Percentiles rank a stretch among this genome's conserved stretches.
phyloP scores from a whole-genome alignment of 2,888 invertebrate species.

The Volucella inanis region DNA sequence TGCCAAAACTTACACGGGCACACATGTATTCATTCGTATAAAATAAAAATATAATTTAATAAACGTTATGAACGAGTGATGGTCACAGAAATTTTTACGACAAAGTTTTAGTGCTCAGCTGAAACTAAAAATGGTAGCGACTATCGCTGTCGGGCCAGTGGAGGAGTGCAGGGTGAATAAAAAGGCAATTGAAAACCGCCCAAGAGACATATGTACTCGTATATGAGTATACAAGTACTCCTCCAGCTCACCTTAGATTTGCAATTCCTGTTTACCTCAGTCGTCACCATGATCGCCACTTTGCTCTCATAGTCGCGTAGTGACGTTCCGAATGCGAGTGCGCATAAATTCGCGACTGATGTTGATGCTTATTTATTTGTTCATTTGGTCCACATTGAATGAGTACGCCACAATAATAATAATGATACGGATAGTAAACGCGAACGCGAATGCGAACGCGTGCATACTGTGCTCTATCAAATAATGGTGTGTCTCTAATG shows the following conservation, averaged over 20 bases:
- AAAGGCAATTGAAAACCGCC: slow-evolving; percentile 69
- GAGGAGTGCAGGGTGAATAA: slow-evolving; percentile 42
- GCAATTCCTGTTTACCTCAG: slow-evolving; percentile 72
- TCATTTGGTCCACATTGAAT: slow-evolving; percentile 72
- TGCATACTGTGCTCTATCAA: slow-evolving; percentile 74
- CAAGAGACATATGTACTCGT: slow-evolving; percentile 48
- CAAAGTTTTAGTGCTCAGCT: slow-evolving; percentile 52
- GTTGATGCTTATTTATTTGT: slow-evolving; percentile 73
- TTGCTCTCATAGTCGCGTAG: slow-evolving; percentile 21
- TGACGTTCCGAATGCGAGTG: slow-evolving; percentile 50
- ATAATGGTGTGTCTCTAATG: slow-evolving; percentile 75
- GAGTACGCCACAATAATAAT: slow-evolving; percentile 74
- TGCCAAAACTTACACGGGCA: slow-evolving; percentile 67
- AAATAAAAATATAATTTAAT: slow-evolving; percentile 69
- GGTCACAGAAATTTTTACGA: slow-evolving; percentile 65
- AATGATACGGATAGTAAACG: slow-evolving; percentile 75
- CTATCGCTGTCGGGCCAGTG: background rate
- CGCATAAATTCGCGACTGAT: slow-evolving; percentile 45
- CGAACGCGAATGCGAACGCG: slow-evolving; percentile 47
- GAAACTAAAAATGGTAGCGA: slow-evolving; percentile 1
- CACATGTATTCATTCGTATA: slow-evolving; percentile 32
- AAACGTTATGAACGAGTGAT: slow-evolving; percentile 68
- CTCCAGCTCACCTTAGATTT: slow-evolving; percentile 72
- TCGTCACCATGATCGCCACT: slow-evolving; percentile 27
- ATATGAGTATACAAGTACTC: slow-evolving; percentile 16